Conservation (phyloP, 2,797 vertebrate genomes). For the Carapus acus region DNA sequence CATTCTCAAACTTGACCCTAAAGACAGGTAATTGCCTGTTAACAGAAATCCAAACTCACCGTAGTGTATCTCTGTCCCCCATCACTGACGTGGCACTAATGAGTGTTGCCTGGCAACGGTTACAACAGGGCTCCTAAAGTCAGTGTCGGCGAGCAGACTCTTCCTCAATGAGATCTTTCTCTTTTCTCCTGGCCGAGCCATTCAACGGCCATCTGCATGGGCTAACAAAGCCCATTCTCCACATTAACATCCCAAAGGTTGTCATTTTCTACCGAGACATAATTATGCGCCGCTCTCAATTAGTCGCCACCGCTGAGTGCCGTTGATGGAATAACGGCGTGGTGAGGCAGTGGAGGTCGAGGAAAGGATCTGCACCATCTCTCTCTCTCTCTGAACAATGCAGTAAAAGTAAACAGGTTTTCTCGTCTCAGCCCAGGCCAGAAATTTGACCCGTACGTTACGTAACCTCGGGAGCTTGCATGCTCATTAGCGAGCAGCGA, state of each 20-base stretch:
- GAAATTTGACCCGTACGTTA: too few species aligned
- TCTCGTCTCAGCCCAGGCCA: too few species aligned
- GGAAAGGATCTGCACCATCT: neutral
- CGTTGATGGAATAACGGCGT: conserved; percentile 19
- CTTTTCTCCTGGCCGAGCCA: conserved; percentile 55
- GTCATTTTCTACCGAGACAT: conserved; percentile 42
- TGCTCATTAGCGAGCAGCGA: too few species aligned
- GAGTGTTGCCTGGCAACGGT: conserved; percentile 71
- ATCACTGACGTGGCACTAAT: conserved; percentile 52
- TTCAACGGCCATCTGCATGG: conserved; percentile 65
- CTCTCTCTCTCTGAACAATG: neutral
- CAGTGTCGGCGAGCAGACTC: conserved; percentile 49
- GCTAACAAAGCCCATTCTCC: conserved; percentile 44
- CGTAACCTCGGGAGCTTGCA: too few species aligned
- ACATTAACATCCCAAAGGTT: conserved; percentile 52
- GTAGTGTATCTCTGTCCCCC: conserved; percentile 37
- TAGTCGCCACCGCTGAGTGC: conserved; percentile 37
- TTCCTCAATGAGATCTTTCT: conserved; percentile 49
- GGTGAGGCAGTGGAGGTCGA: neutral
- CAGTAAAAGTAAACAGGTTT: neutral
- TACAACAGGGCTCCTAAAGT: conserved; percentile 66
- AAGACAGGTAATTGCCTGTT: conserved; percentile 38
- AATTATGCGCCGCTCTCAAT: conserved; percentile 50
- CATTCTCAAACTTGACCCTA: conserved; percentile 16
- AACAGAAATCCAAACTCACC: conserved; percentile 38